A percentile compares a stretch with the other conserved stretches of the same genome.
Evolutionary conservation across 2,797 vertebrate genomes (phyloP).

Genomic region (Poecilia wingei): DNA sequence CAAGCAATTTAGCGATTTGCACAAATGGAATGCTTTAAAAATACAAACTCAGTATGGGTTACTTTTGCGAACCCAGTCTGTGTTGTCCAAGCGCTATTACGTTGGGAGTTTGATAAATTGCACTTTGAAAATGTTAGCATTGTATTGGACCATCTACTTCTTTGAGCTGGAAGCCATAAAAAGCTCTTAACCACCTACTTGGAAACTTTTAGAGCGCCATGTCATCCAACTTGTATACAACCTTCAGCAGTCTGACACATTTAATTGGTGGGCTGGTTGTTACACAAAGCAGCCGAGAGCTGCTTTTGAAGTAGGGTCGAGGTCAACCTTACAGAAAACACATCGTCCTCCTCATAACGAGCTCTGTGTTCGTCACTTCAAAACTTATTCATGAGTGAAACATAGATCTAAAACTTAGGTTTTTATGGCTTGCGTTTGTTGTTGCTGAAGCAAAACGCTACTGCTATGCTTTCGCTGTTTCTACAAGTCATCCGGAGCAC

Average conservation of each 20-base stretch:
- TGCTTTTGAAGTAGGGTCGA: slow-evolving; percentile 6
- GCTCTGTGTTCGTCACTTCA: slow-evolving; percentile 29
- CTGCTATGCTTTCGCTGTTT: not conserved
- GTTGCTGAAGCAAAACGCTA: slow-evolving; percentile 9
- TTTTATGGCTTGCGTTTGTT: slow-evolving; percentile 23
- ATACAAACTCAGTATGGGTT: not conserved
- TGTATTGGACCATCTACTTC: not conserved
- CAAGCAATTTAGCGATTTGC: not conserved
- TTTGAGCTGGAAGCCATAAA: not conserved
- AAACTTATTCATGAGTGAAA: slow-evolving; percentile 20
- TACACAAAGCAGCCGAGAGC: slow-evolving; percentile 3
- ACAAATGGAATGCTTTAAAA: not conserved
- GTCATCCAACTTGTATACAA: not conserved
- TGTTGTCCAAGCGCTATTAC: not conserved
- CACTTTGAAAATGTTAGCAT: not conserved
- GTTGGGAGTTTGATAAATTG: not conserved
- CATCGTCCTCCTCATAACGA: slow-evolving; percentile 23
- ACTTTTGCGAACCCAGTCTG: not conserved
- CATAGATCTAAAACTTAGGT: slow-evolving; percentile 6
- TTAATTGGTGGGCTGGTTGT: not conserved
- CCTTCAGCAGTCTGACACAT: not conserved
- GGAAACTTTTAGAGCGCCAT: not conserved
- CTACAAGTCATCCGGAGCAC: not conserved
- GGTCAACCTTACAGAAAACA: slow-evolving; percentile 18
- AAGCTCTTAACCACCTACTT: not conserved